These are phyloP conservation scores for Athene noctua DNA, from an alignment of 2,113 vertebrate genomes.

Conservation along the genomic window DNA sequence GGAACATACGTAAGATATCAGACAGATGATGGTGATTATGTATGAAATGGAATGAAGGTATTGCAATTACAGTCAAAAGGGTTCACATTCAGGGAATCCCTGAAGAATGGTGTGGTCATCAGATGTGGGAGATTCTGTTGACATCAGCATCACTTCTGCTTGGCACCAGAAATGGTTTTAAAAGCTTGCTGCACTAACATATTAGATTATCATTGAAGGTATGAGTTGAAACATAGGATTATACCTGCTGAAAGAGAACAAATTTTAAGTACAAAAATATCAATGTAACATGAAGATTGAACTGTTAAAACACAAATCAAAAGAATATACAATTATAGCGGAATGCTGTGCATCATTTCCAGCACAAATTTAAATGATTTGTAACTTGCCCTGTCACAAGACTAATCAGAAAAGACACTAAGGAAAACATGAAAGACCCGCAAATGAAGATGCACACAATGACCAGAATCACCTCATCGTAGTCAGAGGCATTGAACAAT, in stretches of 20 bases:
- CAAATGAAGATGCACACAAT: neutral
- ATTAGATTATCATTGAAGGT: conserved; percentile 51
- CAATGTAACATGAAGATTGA: neutral
- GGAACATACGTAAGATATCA: conserved; percentile 25
- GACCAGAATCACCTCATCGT: neutral
- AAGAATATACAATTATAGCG: neutral
- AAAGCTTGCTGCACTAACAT: conserved; percentile 66
- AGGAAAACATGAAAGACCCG: neutral
- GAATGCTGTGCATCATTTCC: neutral
- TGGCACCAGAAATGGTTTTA: conserved; percentile 64
- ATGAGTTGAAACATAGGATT: conserved; percentile 61
- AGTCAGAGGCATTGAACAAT: neutral
- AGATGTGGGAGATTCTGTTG: conserved; percentile 51
- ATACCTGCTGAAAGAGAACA: conserved; percentile 65
- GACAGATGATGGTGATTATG: neutral
- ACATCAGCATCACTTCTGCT: conserved; percentile 63
- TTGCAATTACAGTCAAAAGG: conserved; percentile 49
- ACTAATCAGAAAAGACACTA: neutral
- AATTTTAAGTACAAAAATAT: conserved; percentile 42
- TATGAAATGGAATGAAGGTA: conserved; percentile 35
- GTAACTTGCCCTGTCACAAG: neutral
- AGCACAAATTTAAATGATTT: neutral
- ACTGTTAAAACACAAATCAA: neutral
- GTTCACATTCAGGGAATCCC: conserved; percentile 59
- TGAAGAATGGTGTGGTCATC: conserved; percentile 62